Base-by-base conservation (phyloP, 23 tunicate species). In the Pegea sp. region DNA sequence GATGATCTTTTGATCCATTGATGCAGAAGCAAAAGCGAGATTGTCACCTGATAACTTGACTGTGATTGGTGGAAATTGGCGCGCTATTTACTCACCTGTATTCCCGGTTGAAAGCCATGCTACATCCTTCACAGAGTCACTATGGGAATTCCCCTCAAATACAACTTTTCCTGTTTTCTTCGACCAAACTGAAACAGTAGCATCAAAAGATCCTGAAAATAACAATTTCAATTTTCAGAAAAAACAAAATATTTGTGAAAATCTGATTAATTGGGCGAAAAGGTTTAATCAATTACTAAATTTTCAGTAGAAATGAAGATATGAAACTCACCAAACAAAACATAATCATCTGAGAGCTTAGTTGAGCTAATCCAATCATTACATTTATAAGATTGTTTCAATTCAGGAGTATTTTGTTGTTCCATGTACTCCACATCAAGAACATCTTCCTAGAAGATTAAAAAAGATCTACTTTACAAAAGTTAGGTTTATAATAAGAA, bases 281-380 rank as follows among this genome's bases (percentile, higher is more conserved):
- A n/a, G n/a, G 46, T 38, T 38, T 11, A 38, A 11, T 38, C 16
- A 8, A 8, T 38, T 8, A 8, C 11, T 38, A 38, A 38, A 38
- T 38, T 11, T 16, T 16, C 11, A 11, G 16, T 16, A 38, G 46
- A 11, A 11, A 8, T 16, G 13, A 38, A 38, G 16, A 8, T 11
- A 16, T 38, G 3, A 22, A 11, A 55, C 58, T 24, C 22, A 60
- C 75, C 75, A 23, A 72, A 63, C 42, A 84, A 30, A 28, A 73
- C 58, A 34, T 46, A 68, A 1, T 58, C 44, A 18, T 62, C 63
- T 4, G n/a, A 44, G 0, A 56, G n/a, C 23, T 84, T 64, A 20
- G 74, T 52, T 31, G 78, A 59, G 56, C 95, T 73, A 3, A 84
- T 57, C 95, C 95, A 84, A 53, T 84, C 95, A 44, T 73, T 58